phyloP scores from a whole-genome alignment of 2,888 invertebrate species.

The Eutolmus rufibarbis region DNA sequence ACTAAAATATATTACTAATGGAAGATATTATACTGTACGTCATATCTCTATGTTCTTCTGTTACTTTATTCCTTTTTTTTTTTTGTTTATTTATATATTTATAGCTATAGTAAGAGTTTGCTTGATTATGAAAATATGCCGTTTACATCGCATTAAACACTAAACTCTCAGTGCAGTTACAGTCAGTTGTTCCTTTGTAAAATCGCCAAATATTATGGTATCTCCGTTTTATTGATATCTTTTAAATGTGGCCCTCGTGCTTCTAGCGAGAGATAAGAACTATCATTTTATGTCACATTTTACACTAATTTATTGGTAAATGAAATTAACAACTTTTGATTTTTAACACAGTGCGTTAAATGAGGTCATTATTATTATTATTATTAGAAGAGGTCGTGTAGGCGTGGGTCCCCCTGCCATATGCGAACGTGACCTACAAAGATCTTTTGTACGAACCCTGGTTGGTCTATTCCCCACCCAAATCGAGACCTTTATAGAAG shows the following conservation, averaged over 20 bases:
- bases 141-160: background rate
- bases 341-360: too few species aligned
- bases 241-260: background rate
- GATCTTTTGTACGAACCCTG: too few species aligned
- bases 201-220: background rate
- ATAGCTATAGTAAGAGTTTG: slow-evolving; percentile 28
- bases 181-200: background rate
- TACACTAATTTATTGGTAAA: background rate
- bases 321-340: too few species aligned
- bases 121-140: slow-evolving; percentile 15
- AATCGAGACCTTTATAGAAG: too few species aligned
- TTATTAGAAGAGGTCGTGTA: too few species aligned
- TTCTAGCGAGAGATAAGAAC: background rate
- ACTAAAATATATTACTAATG: slow-evolving; percentile 38
- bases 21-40: slow-evolving; percentile 39
- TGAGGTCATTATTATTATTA: too few species aligned
- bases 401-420: too few species aligned
- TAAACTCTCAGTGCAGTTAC: background rate
- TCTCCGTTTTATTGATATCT: background rate
- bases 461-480: too few species aligned
- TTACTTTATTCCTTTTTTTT: slow-evolving; percentile 18
- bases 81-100: slow-evolving; percentile 1
- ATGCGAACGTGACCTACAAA: too few species aligned
- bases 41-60: slow-evolving; percentile 24
- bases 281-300: too few species aligned